Conservation (phyloP, 1,140 invertebrate genomes). For the Schmidtea mediterranea region DNA sequence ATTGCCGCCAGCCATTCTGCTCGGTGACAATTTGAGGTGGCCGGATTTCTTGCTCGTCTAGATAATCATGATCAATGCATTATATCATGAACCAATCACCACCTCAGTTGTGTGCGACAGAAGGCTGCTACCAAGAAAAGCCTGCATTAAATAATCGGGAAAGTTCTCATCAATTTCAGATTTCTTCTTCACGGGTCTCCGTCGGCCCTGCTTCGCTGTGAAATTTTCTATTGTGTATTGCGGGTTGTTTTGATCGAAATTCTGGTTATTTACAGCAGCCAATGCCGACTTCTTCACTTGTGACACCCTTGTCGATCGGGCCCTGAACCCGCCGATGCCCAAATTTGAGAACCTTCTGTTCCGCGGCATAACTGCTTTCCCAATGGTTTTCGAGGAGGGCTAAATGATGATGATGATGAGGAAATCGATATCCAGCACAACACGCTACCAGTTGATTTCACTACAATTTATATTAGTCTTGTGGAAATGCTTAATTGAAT, state of each 20-base stretch:
- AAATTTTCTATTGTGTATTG: neutral
- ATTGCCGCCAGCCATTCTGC: too few species aligned
- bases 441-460: too few species aligned
- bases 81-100: too few species aligned
- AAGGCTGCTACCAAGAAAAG: neutral
- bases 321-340: slow-evolving; percentile 3
- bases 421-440: too few species aligned
- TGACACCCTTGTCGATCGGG: neutral
- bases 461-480: too few species aligned
- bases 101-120: neutral
- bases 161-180: slow-evolving; percentile 4
- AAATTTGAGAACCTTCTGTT: neutral
- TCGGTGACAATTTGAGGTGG: too few species aligned
- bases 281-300: neutral
- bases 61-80: too few species aligned
- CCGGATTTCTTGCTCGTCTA: too few species aligned
- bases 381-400: too few species aligned
- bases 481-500: too few species aligned
- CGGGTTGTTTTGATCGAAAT: neutral
- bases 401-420: too few species aligned
- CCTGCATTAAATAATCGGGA: slow-evolving; percentile 5
- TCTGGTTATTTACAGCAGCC: neutral
- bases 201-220: neutral
- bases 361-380: neutral
- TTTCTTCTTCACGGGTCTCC: neutral